Evolutionary conservation across 2,888 invertebrate genomes (phyloP), one percentile per base, ranked within the genome.

Genomic region (Amblyjoppa fuscipennis): DNA sequence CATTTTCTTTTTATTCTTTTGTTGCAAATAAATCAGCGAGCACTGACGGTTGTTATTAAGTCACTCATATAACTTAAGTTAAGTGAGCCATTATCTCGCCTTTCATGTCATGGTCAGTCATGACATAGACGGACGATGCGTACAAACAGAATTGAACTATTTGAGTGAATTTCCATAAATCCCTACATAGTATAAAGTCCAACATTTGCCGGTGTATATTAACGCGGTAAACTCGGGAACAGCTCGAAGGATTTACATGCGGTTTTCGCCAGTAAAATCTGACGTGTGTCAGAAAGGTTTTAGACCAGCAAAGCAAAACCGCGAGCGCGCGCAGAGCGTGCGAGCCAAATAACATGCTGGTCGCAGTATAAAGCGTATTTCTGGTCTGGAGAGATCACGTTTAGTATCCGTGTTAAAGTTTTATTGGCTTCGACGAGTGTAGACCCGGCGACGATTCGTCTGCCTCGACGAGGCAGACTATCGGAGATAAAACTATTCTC

Each of bases 361-460:
- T 59, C 28, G 28, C 28, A 28, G 25, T 16, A 16, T 34, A n/a
- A 64, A 64, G 16, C 31, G 64, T 64, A 64, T 64, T 64, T 64
- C 31, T 64, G 64, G 16, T 64, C 31, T 34, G 34, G 31, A 64
- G 31, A 13, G 31, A 31, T 70, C 70, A 53, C 70, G 51, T 13
- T 31, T 70, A 51, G 16, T 53, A n/a, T n/a, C 34, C 70, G 51
- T 70, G 51, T 70, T 70, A 34, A 28, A 20, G 31, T 31, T 70
- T 51, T 70, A 70, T 31, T 51, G 51, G 51, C 51, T 51, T 70
- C 28, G 16, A 53, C 41, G 9, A 13, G 13, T 20, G n/a, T 2
- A 56, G 53, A 53, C 34, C 20, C 9, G 34, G 53, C 71, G 53
- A 71, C 53, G 71, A 53, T 34, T 70, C 13, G 31, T 70, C 70